Percentiles rank a stretch among this genome's conserved stretches.
phyloP scores from a whole-genome alignment of 2,888 invertebrate genomes.

The Plagodis pulveraria region DNA sequence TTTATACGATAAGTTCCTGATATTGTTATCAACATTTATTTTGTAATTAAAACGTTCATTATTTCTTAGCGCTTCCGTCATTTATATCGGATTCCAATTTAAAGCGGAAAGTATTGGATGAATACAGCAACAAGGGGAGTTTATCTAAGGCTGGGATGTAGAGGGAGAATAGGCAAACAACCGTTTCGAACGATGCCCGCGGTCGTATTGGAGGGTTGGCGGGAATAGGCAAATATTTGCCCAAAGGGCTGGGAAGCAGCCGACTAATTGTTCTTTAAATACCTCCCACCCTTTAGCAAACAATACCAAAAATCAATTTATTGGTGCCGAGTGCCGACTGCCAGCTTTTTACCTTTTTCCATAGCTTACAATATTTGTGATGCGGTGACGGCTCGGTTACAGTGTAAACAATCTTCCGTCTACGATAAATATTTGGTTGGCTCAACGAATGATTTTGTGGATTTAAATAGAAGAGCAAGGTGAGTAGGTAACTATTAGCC shows the following conservation, averaged over 20 bases:
- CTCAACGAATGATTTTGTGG: slow-evolving; percentile 30
- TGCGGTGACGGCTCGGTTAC: slow-evolving; percentile 58
- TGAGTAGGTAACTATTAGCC: slow-evolving; percentile 4
- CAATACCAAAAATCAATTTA: slow-evolving; percentile 80
- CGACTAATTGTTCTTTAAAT: slow-evolving; percentile 84
- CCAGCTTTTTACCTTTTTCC: slow-evolving; percentile 61
- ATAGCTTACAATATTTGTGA: slow-evolving; percentile 47
- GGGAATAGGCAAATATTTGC: slow-evolving; percentile 82
- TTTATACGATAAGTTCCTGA: too few species aligned
- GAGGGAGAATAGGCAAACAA: slow-evolving; percentile 75
- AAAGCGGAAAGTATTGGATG: slow-evolving; percentile 33
- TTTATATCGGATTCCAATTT: background rate
- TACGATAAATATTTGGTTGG: slow-evolving; percentile 56
- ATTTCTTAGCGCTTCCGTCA: background rate
- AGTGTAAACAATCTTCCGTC: slow-evolving; percentile 60
- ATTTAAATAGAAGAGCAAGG: slow-evolving; percentile 19
- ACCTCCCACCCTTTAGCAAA: slow-evolving; percentile 77
- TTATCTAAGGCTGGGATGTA: slow-evolving; percentile 63
- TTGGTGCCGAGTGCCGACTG: slow-evolving; percentile 58
- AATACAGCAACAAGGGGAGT: slow-evolving; percentile 62
- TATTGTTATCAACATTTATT: too few species aligned
- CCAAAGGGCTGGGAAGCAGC: slow-evolving; percentile 76
- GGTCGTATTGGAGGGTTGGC: slow-evolving; percentile 80
- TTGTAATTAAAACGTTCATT: slow-evolving; percentile 3
- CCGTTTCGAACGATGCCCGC: slow-evolving; percentile 71